Percentiles rank a stretch among this genome's conserved stretches.
Conservation (phyloP, 2,888 invertebrate genomes). For the Volucella inflata region DNA sequence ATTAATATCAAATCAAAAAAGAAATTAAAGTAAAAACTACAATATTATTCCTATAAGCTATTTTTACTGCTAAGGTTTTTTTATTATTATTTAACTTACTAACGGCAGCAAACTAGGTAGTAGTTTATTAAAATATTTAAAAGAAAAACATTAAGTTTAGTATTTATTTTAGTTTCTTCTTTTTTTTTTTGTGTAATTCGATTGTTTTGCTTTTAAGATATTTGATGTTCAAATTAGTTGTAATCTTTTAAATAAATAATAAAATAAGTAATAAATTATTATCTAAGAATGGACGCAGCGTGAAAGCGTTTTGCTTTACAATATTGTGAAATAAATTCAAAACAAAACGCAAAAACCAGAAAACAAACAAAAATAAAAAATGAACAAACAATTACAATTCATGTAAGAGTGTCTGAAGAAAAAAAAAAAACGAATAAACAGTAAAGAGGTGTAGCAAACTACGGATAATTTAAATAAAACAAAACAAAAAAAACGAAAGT, state of each 20-base stretch:
- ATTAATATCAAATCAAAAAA: conserved; percentile 28
- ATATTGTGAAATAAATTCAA: conserved; percentile 60
- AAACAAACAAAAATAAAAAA: conserved; percentile 18
- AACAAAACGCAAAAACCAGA: no score
- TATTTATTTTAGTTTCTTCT: conserved; percentile 67
- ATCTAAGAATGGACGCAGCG: conserved; percentile 22
- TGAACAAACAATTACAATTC: background rate
- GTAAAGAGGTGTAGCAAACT: conserved; percentile 36
- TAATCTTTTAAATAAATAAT: conserved; percentile 62
- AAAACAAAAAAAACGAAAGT: no score
- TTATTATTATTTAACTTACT: conserved; percentile 16
- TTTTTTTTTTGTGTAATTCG: background rate
- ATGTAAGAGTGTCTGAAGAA: conserved; percentile 9
- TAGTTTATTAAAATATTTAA: conserved; percentile 34
- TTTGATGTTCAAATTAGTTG: conserved; percentile 75
- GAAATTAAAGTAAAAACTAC: conserved; percentile 22
- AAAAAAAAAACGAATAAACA: conserved; percentile 23
- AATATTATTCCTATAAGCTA: conserved; percentile 68
- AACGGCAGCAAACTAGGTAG: conserved; percentile 46
- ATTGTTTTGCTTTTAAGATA: conserved; percentile 71
- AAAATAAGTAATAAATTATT: conserved; percentile 56
- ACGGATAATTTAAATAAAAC: no score
- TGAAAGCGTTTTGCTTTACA: conserved; percentile 47
- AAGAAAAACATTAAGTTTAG: conserved; percentile 46
- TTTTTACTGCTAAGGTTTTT: conserved; percentile 53